Conservation (phyloP, 1,140 invertebrate genomes). For the Rhyacophila brunnea region DNA sequence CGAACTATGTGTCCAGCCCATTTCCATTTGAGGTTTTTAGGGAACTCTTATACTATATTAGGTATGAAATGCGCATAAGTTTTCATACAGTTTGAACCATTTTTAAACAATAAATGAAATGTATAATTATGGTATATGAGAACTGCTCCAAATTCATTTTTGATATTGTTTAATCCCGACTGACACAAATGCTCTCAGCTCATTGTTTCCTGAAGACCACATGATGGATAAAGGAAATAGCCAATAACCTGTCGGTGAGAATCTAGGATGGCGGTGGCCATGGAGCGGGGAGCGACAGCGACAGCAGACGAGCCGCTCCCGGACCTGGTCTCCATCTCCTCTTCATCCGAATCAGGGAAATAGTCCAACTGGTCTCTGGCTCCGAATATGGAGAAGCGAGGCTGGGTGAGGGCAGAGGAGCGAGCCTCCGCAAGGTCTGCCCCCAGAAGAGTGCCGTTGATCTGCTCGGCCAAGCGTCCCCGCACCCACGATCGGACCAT, state of each 20-base stretch:
- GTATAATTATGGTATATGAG: too few species aligned
- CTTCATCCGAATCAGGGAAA: conserved; percentile 57
- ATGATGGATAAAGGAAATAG: too few species aligned
- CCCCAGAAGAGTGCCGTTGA: conserved; percentile 1
- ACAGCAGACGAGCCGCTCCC: conserved; percentile 36
- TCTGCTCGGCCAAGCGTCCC: conserved; percentile 37
- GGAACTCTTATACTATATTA: too few species aligned
- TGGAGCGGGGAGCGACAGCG: conserved; percentile 47
- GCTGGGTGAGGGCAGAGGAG: conserved; percentile 36
- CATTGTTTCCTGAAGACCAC: too few species aligned
- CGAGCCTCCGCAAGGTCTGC: conserved; percentile 25
- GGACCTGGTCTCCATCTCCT: conserved; percentile 39
- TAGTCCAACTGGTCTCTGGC: conserved; percentile 63
- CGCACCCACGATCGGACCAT: conserved; percentile 46
- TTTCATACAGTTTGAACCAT: too few species aligned
- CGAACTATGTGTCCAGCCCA: too few species aligned
- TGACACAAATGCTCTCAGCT: too few species aligned
- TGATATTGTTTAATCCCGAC: too few species aligned
- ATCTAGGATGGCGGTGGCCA: conserved; percentile 41
- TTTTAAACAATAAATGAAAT: too few species aligned
- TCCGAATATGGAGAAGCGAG: conserved; percentile 56
- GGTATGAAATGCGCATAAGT: too few species aligned
- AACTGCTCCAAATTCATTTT: too few species aligned
- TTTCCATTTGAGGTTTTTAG: too few species aligned
- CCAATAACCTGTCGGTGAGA: conserved; percentile 48